Conservation (phyloP, 2,797 vertebrate genomes). For the Cynopterus sphinx region DNA sequence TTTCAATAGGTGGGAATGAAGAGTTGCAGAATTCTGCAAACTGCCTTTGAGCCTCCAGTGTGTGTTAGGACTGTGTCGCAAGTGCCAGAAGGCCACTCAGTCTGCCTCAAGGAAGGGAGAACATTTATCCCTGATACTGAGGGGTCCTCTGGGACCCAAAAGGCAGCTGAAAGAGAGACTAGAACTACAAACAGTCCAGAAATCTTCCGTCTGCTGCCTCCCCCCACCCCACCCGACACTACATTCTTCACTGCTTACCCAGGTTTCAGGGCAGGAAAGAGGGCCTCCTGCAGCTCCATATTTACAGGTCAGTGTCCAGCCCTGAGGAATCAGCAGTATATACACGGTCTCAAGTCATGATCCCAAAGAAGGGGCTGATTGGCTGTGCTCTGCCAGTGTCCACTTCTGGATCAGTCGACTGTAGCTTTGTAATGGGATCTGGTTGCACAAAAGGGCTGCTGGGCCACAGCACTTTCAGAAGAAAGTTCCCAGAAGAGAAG, state of each 20-base stretch:
- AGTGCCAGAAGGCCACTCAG: background rate
- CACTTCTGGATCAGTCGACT: background rate
- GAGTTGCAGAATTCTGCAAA: background rate
- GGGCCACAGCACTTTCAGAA: background rate
- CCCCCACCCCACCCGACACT: background rate
- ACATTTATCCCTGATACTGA: background rate
- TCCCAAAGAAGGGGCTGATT: background rate
- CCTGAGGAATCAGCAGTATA: no score
- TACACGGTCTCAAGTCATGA: background rate
- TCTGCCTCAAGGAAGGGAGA: background rate
- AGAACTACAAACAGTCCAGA: background rate
- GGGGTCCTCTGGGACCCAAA: background rate
- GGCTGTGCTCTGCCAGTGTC: background rate
- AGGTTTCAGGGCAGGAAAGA: background rate
- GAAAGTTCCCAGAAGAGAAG: background rate
- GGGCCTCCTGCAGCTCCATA: background rate
- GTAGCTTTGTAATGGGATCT: background rate
- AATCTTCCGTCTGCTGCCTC: no score
- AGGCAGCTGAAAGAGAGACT: background rate
- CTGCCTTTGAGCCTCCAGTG: background rate
- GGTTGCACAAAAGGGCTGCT: background rate
- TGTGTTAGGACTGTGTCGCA: background rate
- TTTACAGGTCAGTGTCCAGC: background rate
- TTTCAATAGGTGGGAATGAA: background rate
- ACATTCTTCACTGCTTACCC: no score